Evolutionary conservation across 2,113 vertebrate genomes (phyloP).

Genomic region (Colinus virginianus): DNA sequence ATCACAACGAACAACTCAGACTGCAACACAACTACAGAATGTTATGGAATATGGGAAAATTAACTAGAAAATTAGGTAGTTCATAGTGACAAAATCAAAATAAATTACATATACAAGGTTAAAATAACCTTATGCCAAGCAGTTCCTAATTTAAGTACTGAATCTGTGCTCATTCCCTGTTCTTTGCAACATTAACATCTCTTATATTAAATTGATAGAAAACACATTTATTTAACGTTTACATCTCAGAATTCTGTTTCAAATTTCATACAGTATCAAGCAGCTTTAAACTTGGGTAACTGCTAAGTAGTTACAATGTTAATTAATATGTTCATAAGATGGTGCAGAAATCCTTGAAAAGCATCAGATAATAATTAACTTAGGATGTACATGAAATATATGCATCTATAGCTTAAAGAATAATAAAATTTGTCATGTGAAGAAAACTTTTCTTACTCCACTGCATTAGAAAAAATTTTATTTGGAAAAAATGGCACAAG

Average conservation of each 20-base stretch:
- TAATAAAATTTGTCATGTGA: not conserved
- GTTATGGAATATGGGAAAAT: not conserved
- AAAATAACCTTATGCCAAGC: not conserved
- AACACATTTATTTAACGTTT: not conserved
- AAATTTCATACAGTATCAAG: not conserved
- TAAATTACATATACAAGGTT: not conserved
- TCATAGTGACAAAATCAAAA: not conserved
- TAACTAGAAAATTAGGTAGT: not conserved
- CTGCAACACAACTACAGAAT: not conserved
- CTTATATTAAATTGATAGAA: not conserved
- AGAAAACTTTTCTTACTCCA: not conserved
- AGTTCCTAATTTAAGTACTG: not conserved
- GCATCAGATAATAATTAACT: not conserved
- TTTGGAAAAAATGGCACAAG: not conserved
- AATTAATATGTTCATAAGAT: not conserved
- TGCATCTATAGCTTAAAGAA: not conserved
- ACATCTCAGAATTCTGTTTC: not conserved
- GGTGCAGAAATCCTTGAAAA: not conserved
- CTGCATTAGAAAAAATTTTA: not conserved
- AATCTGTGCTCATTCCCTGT: not conserved
- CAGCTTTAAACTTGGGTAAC: not conserved
- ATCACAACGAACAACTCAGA: constrained; percentile 20
- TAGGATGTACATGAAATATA: not conserved
- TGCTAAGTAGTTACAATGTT: not conserved
- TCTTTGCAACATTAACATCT: not conserved